Evolutionary conservation across 2,113 vertebrate species (phyloP).

Genomic region (Hepsetus odoe): DNA sequence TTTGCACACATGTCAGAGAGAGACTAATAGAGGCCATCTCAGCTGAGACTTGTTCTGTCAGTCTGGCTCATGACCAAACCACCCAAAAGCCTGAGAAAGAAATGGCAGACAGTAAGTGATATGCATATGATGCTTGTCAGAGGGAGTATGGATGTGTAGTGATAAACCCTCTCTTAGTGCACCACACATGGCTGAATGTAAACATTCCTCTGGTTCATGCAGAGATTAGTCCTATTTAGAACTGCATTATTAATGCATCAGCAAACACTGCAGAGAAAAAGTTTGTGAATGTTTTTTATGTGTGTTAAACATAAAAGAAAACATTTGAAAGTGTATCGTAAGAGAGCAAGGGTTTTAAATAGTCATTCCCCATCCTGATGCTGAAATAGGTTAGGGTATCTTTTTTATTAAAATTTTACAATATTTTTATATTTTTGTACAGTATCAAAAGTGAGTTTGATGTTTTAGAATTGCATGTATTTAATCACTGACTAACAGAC

Average conservation of each 20-base stretch:
- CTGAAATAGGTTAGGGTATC: too few species aligned
- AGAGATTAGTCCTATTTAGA: neutral
- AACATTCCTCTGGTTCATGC: neutral
- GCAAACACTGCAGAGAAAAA: neutral
- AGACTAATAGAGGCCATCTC: constrained; percentile 38
- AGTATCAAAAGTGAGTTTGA: too few species aligned
- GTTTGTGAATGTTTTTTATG: neutral
- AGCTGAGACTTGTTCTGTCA: constrained; percentile 40
- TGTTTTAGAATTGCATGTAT: too few species aligned
- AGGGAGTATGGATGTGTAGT: constrained; percentile 5
- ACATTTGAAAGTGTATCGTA: too few species aligned
- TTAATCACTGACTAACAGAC: too few species aligned
- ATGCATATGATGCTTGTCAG: constrained; percentile 47
- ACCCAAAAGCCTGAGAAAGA: constrained; percentile 28
- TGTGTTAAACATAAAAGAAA: too few species aligned
- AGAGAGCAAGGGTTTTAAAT: too few species aligned
- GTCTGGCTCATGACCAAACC: constrained; percentile 44
- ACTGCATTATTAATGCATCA: neutral
- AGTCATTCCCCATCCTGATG: too few species aligned
- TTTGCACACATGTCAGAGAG: constrained; percentile 41
- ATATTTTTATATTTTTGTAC: too few species aligned
- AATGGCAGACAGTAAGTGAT: constrained; percentile 23
- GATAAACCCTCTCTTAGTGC: neutral
- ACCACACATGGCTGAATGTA: constrained; percentile 2
- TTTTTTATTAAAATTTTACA: too few species aligned